phyloP scores from a whole-genome alignment of 2,113 vertebrate genomes.

The Nesogale talazaci region DNA sequence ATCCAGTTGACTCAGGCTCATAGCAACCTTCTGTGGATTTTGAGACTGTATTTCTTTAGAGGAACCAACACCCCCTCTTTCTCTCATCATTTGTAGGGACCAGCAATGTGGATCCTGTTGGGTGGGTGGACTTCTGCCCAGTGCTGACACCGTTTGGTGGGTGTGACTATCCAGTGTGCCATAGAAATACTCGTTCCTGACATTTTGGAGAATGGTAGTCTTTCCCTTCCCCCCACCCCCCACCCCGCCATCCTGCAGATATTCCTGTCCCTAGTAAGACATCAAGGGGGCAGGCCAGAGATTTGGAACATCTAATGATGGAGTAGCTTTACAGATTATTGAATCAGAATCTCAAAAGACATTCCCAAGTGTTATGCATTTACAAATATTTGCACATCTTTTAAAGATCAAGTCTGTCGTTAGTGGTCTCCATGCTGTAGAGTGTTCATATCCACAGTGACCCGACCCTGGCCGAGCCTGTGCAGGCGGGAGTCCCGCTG shows the following conservation, averaged over 20 bases:
- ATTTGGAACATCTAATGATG: constrained; percentile 47
- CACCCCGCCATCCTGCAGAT: constrained; percentile 26
- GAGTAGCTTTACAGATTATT: constrained; percentile 59
- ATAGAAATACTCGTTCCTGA: constrained; percentile 66
- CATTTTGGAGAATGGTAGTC: constrained; percentile 52
- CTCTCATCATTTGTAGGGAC: constrained; percentile 6
- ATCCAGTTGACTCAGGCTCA: too few species aligned
- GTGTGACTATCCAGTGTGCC: constrained; percentile 52
- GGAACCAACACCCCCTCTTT: too few species aligned
- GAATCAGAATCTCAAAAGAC: constrained; percentile 41
- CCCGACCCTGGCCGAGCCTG: constrained; percentile 88
- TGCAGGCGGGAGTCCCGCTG: constrained; percentile 77
- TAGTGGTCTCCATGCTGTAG: constrained; percentile 66
- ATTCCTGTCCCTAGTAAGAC: constrained; percentile 30
- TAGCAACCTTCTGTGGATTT: too few species aligned
- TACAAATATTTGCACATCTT: constrained; percentile 75
- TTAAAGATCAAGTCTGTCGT: constrained; percentile 65
- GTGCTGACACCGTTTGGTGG: constrained; percentile 55
- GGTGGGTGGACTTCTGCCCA: constrained; percentile 41
- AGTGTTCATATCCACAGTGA: constrained; percentile 81
- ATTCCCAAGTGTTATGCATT: constrained; percentile 54
- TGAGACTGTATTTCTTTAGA: too few species aligned
- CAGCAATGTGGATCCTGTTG: constrained; percentile 33
- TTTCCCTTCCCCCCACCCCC: too few species aligned
- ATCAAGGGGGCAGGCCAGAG: constrained; percentile 15